Base-by-base conservation (phyloP, 2,888 invertebrate species). In the Melikaiella ostensackeni region DNA sequence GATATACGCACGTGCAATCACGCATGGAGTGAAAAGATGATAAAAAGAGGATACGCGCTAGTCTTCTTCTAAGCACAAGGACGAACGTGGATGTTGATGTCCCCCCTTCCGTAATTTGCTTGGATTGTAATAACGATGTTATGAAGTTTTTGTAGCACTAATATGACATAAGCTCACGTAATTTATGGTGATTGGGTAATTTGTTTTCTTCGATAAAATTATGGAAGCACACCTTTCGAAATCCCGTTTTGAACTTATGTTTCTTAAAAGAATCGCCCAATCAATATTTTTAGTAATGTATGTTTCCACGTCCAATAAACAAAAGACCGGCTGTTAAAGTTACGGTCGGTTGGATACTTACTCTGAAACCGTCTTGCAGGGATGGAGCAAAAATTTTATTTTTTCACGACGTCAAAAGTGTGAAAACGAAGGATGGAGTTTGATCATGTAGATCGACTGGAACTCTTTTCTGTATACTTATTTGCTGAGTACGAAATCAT, bases 91-190 rank as follows among this genome's bases (percentile, higher is more conserved):
- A 59, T 59, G 27, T 59, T 13, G 59, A 59, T 59, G 59, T 64
- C n/a, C n/a, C n/a, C 42, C 38, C 64, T 64, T 64, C 33, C 64
- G 24, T 64, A 64, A 64, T 64, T 64, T 42, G 38, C 42, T 64
- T 64, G 24, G 38, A 16, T 19, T 42, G 24, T 64, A 42, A n/a
- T 21, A 21, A 24, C n/a, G 38, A 66, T 50, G 66, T 66, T 66
- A 50, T 27, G 19, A 70, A 50, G 27, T 70, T 70, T 30, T 70
- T 46, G 46, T 46, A 24, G 3, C 3, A 46, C 30, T 70, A 70
- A 46, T 46, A n/a, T 70, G 27, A 70, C 27, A 3, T 46, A 70
- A 70, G 27, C 46, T 70, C 30, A 8, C 27, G 16, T 27, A 70
- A 19, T 70, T 70, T 46, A 70, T 70, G 50, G 11, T 16, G 11